Evolutionary conservation across 2,888 invertebrate species (phyloP).

Genomic region (Troides aeacus): DNA sequence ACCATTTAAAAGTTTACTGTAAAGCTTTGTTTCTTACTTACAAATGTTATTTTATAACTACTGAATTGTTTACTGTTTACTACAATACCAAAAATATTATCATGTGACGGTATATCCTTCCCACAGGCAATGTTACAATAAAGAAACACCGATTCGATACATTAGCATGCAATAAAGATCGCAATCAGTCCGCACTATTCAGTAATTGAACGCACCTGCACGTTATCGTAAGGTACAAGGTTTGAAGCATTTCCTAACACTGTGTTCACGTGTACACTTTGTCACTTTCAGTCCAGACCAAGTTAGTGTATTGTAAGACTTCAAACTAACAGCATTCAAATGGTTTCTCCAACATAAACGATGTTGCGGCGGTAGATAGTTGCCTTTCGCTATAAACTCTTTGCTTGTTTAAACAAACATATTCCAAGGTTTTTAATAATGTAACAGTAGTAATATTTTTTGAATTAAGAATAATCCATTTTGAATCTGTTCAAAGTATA

Average conservation of each 20-base stretch:
- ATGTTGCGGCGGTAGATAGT: neutral
- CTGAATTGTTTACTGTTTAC: too few relatives aligned
- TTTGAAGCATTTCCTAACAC: constrained; percentile 7
- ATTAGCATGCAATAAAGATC: constrained; percentile 18
- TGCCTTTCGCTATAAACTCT: neutral
- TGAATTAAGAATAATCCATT: too few relatives aligned
- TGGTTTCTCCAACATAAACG: neutral
- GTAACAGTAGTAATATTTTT: too few relatives aligned
- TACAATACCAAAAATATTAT: neutral
- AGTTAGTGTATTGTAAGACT: constrained; percentile 31
- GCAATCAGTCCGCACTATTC: constrained; percentile 6
- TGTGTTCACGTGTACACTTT: constrained; percentile 27
- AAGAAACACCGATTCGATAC: neutral
- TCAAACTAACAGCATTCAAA: constrained; percentile 28
- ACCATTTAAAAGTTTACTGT: too few relatives aligned
- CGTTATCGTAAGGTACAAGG: constrained; percentile 16
- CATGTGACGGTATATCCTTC: neutral
- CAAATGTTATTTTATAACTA: neutral
- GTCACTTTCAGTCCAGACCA: constrained; percentile 18
- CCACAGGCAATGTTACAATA: neutral
- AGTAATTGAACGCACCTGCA: constrained; percentile 26
- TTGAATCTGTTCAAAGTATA: too few relatives aligned
- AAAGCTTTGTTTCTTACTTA: too few relatives aligned
- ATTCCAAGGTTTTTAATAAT: too few relatives aligned
- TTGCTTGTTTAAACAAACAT: neutral